Base-by-base conservation (phyloP, 2,113 vertebrate genomes). In the Aplodontia rufa region DNA sequence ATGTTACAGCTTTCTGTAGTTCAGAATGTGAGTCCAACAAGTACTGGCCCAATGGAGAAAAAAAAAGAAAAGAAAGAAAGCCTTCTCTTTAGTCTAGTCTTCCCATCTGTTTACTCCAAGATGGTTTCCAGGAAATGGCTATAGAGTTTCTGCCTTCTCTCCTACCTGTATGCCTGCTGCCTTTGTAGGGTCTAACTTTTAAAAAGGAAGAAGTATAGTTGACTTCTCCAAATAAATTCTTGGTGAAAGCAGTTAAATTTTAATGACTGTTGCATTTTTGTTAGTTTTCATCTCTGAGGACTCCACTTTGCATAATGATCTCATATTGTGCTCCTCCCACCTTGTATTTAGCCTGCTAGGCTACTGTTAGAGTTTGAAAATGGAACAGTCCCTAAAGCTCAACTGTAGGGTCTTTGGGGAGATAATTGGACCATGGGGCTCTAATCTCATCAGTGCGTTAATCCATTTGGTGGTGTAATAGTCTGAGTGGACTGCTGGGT, bases 21-120 rank as follows among this genome's bases (percentile, higher is more conserved):
- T 42, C 20, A 74, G 42, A 26, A 1, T 40, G 12, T 32, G 20
- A 55, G 8, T 55, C n/a, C 37, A 45, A 32, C 8, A 28, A 30
- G 19, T 12, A 8, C 19, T 4, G 8, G 1, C 19, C 9, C 13
- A 81, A 1, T 2, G 4, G n/a, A n/a, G n/a, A n/a, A n/a, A n/a
- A 47, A 83, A 68, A 76, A 42, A 42, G 37, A n/a, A n/a, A n/a
- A n/a, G n/a, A n/a, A 47, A 83, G 60, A 76, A 42, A 42, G 37
- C 11, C 26, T 64, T 78, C 35, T 68, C 10, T 37, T 10, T 12
- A 26, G 5, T 42, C 49, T 12, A 26, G 5, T 42, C 49, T 58
- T 32, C 3, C 26, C 74, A 66, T 72, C 40, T 24, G 69, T 42
- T 32, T 51, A 17, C 28, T 86, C 49, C 32, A 58, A 89, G 26